Conservation (phyloP, 2,797 vertebrate genomes). For the Aulostomus chinensis region DNA sequence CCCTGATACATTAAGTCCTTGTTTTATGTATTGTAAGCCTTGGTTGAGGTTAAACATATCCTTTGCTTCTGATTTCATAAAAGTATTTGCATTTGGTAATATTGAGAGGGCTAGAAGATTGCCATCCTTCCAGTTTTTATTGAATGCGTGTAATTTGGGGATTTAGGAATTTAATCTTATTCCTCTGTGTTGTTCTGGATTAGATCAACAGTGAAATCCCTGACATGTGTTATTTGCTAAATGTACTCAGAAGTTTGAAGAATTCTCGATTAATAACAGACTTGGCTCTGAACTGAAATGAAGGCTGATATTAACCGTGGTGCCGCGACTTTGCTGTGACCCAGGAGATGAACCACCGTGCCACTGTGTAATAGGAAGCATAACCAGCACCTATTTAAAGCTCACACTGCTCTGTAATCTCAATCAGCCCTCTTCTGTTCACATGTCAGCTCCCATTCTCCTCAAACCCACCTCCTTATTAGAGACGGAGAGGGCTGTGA, state of each 20-base stretch:
- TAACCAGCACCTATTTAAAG: constrained; percentile 61
- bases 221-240: constrained; percentile 14
- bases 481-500: constrained; percentile 49
- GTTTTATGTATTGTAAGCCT: not conserved
- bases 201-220: constrained; percentile 27
- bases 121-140: constrained; percentile 25
- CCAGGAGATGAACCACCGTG: constrained; percentile 17
- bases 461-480: constrained; percentile 57
- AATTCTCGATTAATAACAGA: constrained; percentile 34
- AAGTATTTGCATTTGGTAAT: not conserved
- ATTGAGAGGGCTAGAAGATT: constrained; percentile 2
- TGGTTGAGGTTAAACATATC: not conserved
- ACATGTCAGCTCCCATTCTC: constrained; percentile 61
- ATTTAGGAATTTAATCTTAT: constrained; percentile 25
- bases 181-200: constrained; percentile 11
- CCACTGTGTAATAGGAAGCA: constrained; percentile 27
- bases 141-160: constrained; percentile 32
- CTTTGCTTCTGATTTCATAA: not conserved
- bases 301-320: constrained; percentile 21
- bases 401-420: constrained; percentile 52
- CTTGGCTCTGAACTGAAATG: constrained; percentile 19
- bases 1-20: not conserved
- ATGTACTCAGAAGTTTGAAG: constrained; percentile 15
- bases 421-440: constrained; percentile 61
- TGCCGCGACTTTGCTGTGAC: constrained; percentile 27